These are phyloP conservation scores for Chionis minor DNA, from an alignment of 2,113 vertebrate genomes.

Conservation along the genomic window DNA sequence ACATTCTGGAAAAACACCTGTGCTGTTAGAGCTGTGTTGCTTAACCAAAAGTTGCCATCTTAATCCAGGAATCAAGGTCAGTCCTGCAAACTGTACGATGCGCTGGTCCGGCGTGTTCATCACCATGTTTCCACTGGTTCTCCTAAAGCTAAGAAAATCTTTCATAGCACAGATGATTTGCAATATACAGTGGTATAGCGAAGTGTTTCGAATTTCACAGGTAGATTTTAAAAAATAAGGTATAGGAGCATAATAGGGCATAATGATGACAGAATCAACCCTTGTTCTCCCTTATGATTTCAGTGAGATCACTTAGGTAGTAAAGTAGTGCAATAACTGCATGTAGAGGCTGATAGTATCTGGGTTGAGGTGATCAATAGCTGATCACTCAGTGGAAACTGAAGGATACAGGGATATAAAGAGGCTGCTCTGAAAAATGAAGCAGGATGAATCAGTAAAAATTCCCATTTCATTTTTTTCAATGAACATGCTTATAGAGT, in stretches of 20 bases:
- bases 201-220: neutral
- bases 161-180: neutral
- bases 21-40: neutral
- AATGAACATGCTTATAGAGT: neutral
- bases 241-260: neutral
- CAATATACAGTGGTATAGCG: neutral
- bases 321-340: neutral
- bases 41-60: neutral
- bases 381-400: neutral
- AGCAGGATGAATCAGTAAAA: constrained; percentile 2
- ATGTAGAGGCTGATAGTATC: neutral
- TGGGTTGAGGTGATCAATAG: neutral
- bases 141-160: neutral
- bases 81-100: neutral
- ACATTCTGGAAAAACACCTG: neutral
- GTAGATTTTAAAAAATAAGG: neutral
- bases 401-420: neutral
- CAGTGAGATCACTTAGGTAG: neutral
- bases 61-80: neutral
- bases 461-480: neutral
- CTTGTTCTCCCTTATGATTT: neutral
- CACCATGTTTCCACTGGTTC: neutral
- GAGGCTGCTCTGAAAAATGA: neutral
- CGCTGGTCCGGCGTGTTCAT: neutral
- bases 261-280: neutral